Percentiles rank a stretch among this genome's conserved stretches.
Conservation (phyloP, 2,888 invertebrate species). For the Philaethria dido region DNA sequence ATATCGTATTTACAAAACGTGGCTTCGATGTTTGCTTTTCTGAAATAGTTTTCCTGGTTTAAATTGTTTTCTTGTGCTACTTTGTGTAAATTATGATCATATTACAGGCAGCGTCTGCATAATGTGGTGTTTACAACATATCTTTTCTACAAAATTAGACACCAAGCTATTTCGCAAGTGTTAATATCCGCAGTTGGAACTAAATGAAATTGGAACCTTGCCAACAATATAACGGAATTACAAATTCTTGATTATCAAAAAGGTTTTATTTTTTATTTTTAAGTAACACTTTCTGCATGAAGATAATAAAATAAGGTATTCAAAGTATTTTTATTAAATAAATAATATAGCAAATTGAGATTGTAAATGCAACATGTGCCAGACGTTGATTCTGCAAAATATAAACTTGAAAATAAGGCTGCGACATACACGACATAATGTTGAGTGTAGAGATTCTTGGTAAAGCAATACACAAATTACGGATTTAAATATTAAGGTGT, state of each 20-base stretch:
- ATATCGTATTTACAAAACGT: not conserved
- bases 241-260: conserved; percentile 27
- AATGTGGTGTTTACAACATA: conserved; percentile 28
- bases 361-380: conserved; percentile 14
- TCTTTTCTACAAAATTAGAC: conserved; percentile 33
- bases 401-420: not conserved
- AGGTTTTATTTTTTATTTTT: conserved; percentile 16
- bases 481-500: no score
- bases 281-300: not conserved
- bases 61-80: conserved; percentile 9
- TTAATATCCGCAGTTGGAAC: conserved; percentile 34
- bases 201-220: conserved; percentile 37
- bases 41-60: not conserved
- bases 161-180: conserved; percentile 38
- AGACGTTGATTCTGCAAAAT: conserved; percentile 4
- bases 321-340: not conserved
- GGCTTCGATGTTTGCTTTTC: not conserved
- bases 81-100: conserved; percentile 2
- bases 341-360: conserved; percentile 13
- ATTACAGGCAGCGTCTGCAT: conserved; percentile 3
- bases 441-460: not conserved
- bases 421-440: not conserved
- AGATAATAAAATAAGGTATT: conserved; percentile 3
- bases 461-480: not conserved
- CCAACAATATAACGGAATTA: conserved; percentile 32